Conservation (phyloP, 1,140 invertebrate genomes). For the Chrysomallon squamiferum region DNA sequence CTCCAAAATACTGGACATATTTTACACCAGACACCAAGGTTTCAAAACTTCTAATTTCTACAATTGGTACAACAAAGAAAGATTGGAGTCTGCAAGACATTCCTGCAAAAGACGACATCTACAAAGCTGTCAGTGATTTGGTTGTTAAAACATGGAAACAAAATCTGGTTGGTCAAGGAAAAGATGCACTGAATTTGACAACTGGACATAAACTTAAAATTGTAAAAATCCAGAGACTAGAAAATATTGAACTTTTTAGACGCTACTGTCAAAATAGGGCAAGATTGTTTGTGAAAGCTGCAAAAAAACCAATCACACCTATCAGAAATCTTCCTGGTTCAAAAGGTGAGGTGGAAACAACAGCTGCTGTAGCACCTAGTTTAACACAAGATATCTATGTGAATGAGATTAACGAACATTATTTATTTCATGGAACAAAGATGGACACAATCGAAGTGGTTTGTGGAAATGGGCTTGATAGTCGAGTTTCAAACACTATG, state of each 20-base stretch:
- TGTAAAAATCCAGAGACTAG: slow-evolving; percentile 34
- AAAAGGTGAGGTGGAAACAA: slow-evolving; percentile 26
- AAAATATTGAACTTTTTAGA: slow-evolving; percentile 38
- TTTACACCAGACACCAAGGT: neutral
- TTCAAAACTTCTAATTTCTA: neutral
- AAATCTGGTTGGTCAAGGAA: slow-evolving; percentile 29
- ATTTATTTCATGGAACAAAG: slow-evolving; percentile 50
- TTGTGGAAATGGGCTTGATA: slow-evolving; percentile 33
- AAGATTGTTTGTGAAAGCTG: slow-evolving; percentile 27
- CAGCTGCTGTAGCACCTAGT: slow-evolving; percentile 1
- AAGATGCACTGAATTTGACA: slow-evolving; percentile 28
- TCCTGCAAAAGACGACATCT: neutral
- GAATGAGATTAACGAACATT: slow-evolving; percentile 45
- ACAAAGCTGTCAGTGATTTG: slow-evolving; percentile 25
- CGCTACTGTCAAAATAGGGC: slow-evolving; percentile 35
- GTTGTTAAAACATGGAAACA: slow-evolving; percentile 32
- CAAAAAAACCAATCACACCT: neutral
- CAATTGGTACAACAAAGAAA: neutral
- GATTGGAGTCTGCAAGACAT: neutral
- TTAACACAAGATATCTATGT: slow-evolving; percentile 7
- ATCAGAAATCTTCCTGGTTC: slow-evolving; percentile 15
- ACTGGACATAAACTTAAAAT: slow-evolving; percentile 22
- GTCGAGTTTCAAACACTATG: slow-evolving; percentile 24
- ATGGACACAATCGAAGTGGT: slow-evolving; percentile 24
- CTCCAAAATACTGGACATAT: neutral